Evolutionary conservation across 1,140 invertebrate species (phyloP), one percentile per base, ranked within the genome.

Genomic region (Penaeus japonicus): DNA sequence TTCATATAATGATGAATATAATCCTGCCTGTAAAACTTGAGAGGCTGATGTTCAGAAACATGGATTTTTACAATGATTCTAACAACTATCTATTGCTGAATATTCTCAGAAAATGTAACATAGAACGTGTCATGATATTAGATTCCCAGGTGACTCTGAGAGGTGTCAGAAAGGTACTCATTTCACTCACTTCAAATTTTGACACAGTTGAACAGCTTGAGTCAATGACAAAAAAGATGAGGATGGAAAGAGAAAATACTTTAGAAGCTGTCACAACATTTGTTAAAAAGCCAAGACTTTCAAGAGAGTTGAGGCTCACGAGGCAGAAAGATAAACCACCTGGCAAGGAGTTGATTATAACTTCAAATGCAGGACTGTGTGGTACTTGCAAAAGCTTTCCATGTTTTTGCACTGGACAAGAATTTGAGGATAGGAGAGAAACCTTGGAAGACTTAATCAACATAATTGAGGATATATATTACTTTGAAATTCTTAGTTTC

Each of bases 341-440:
- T 17, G 84, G 84, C n/a, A 78, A 85, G 54, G 84, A 85, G 75
- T 32, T 85, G 22, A 79, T 85, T 20, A 85, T 85, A 35, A 79
- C 84, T 15, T 78, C 54, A 7, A 75, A 62, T 24, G 18, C 39
- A 10, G 18, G 22, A 10, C 30, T 85, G 20, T 85, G 84, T 39
- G 12, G 2, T 30, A 18, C 22, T 18, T 85, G 84, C 47, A 5
- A 4, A 32, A 30, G 4, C 7, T 73, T 85, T 4, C 77, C 84
- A 35, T 85, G 84, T 35, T 0, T 18, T n/a, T 85, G 84, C 59
- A 3, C 18, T 3, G 2, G 2, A n/a, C 22, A 30, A 22, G 30
- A 10, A 0, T n/a, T 18, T 55, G 17, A n/a, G 22, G n/a, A 75
- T 27, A 55, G 27, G 2, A 47, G 32, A 4, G 84, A 85, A 22